Evolutionary conservation across 2,113 vertebrate species (phyloP).

Genomic region (Myotis brandtii): DNA sequence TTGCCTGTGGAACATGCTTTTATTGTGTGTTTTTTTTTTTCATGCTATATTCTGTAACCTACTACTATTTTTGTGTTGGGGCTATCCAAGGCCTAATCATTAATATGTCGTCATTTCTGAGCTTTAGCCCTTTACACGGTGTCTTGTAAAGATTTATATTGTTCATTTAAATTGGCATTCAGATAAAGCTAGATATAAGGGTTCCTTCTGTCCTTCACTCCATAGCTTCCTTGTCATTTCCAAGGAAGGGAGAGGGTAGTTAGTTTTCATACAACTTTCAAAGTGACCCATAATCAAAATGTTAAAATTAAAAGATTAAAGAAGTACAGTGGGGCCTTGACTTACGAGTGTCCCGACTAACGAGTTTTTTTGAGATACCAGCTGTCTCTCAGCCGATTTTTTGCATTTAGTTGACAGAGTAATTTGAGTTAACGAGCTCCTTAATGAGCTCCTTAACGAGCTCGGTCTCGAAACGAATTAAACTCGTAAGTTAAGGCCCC

Average conservation of each 20-base stretch:
- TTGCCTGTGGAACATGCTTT: constrained; percentile 67
- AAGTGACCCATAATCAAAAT: background rate
- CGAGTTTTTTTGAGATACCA: no score
- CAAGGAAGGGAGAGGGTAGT: background rate
- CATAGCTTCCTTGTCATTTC: constrained; percentile 48
- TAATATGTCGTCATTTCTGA: constrained; percentile 68
- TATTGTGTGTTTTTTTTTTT: constrained; percentile 55
- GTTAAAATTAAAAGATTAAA: constrained; percentile 1
- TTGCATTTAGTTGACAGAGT: no score
- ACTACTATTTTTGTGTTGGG: constrained; percentile 66
- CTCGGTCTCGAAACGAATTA: no score
- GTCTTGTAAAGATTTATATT: constrained; percentile 75
- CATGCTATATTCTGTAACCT: constrained; percentile 50
- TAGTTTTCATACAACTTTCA: constrained; percentile 7
- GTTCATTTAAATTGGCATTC: constrained; percentile 76
- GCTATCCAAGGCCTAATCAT: constrained; percentile 71
- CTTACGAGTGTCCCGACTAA: no score
- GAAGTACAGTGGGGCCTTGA: no score
- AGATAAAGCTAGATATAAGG: constrained; percentile 71
- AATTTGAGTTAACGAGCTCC: no score
- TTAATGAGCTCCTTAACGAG: no score
- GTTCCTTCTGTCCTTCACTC: constrained; percentile 29
- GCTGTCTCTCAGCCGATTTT: no score
- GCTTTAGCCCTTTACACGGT: constrained; percentile 59
- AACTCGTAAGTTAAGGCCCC: no score